Evolutionary conservation across 2,797 vertebrate species (phyloP).

Genomic region (Mastacembelus armatus): DNA sequence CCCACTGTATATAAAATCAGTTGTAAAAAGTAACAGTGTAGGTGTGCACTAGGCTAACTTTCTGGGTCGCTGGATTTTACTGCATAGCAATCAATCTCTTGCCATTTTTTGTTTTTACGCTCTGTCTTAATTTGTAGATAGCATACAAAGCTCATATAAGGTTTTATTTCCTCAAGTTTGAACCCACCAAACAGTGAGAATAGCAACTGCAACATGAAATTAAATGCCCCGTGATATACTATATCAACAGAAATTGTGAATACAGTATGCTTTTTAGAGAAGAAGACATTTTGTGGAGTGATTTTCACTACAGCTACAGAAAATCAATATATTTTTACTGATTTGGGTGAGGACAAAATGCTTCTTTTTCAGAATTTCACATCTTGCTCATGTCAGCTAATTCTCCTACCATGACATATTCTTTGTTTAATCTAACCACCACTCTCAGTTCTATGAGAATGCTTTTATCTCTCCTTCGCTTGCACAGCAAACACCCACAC

Average conservation of each 20-base stretch:
- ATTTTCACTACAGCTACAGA: conserved; percentile 7
- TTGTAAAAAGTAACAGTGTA: conserved; percentile 46
- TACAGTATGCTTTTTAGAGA: neutral
- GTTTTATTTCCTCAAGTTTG: neutral
- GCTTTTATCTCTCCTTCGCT: conserved; percentile 57
- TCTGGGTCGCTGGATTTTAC: conserved; percentile 3
- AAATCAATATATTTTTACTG: neutral
- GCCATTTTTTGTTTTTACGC: neutral
- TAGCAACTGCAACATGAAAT: neutral
- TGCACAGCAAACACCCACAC: conserved; percentile 62
- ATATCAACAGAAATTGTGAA: neutral
- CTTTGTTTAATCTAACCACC: conserved; percentile 54
- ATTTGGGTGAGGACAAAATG: conserved; percentile 23
- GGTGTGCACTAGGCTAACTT: conserved; percentile 27
- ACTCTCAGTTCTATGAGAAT: conserved; percentile 54
- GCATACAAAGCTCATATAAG: neutral
- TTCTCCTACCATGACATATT: conserved; percentile 22
- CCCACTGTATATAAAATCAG: no score
- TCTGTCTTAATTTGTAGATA: neutral
- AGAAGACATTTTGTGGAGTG: neutral
- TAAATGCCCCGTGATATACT: neutral
- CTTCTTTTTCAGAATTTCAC: conserved; percentile 17
- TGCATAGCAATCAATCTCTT: no score
- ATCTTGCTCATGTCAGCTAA: conserved; percentile 16
- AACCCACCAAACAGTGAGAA: neutral